phyloP scores from a whole-genome alignment of 1,140 invertebrate genomes.

The Leptinotarsa texana region DNA sequence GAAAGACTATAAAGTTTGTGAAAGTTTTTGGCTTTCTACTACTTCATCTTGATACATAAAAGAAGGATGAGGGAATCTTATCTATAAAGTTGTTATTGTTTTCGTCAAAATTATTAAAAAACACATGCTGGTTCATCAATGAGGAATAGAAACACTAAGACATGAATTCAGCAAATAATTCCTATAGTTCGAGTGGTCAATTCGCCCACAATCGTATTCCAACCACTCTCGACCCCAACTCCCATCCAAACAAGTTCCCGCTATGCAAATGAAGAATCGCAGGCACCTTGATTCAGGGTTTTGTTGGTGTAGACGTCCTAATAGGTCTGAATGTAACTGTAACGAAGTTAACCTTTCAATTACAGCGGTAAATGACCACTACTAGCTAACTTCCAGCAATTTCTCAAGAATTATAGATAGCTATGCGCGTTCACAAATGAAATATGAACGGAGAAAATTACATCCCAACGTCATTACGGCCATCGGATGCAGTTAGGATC shows the following conservation, averaged over 20 bases:
- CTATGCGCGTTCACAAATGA: conserved; percentile 13
- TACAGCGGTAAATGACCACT: conserved; percentile 23
- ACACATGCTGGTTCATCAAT: too few relatives aligned
- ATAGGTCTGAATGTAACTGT: conserved; percentile 10
- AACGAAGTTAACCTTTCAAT: conserved; percentile 24
- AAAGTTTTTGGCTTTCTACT: too few relatives aligned
- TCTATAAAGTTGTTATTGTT: too few relatives aligned
- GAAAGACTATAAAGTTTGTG: too few relatives aligned
- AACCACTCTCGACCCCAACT: too few relatives aligned
- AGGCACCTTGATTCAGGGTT: not conserved
- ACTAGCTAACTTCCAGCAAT: conserved; percentile 24
- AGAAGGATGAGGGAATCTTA: too few relatives aligned
- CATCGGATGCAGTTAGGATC: not conserved
- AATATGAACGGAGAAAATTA: conserved; percentile 15
- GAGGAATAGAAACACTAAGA: not conserved
- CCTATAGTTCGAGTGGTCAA: too few relatives aligned
- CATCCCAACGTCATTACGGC: not conserved
- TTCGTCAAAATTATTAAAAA: too few relatives aligned
- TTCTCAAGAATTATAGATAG: conserved; percentile 25
- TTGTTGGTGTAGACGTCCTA: conserved; percentile 2
- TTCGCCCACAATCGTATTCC: too few relatives aligned
- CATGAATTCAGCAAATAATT: too few relatives aligned
- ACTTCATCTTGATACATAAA: too few relatives aligned
- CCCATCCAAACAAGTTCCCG: not conserved
- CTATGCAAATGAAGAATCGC: conserved; percentile 9